Conservation (phyloP, 2,888 invertebrate genomes). For the Physocephala rufipes region DNA sequence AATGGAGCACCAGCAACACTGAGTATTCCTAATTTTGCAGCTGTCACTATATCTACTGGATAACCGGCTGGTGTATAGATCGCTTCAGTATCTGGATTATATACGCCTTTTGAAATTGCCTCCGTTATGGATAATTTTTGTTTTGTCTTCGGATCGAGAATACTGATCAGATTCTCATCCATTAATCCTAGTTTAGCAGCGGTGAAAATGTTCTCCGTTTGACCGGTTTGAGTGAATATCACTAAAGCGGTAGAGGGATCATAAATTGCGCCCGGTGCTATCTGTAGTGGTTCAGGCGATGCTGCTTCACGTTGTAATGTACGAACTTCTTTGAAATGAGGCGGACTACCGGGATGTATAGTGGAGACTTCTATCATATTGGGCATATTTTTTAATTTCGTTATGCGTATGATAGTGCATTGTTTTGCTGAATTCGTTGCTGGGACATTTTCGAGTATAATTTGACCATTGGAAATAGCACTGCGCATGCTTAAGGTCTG, state of each 20-base stretch:
- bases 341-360: slow-evolving; percentile 65
- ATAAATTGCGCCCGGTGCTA: slow-evolving; percentile 78
- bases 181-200: slow-evolving; percentile 82
- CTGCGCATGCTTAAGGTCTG: slow-evolving; percentile 74
- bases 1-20: slow-evolving; percentile 80
- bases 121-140: slow-evolving; percentile 75
- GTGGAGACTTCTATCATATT: slow-evolving; percentile 78
- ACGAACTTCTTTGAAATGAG: slow-evolving; percentile 66
- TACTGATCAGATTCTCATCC: slow-evolving; percentile 73
- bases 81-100: slow-evolving; percentile 77
- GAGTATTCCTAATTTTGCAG: slow-evolving; percentile 80
- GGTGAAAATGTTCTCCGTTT: slow-evolving; percentile 76
- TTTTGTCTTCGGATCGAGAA: slow-evolving; percentile 76
- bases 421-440: slow-evolving; percentile 66
- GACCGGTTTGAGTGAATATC: slow-evolving; percentile 76
- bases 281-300: slow-evolving; percentile 75
- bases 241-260: slow-evolving; percentile 81
- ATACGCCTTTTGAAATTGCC: slow-evolving; percentile 79
- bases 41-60: slow-evolving; percentile 76
- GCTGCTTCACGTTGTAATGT: slow-evolving; percentile 65
- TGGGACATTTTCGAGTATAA: slow-evolving; percentile 71
- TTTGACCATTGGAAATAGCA: slow-evolving; percentile 74
- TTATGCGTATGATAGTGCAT: slow-evolving; percentile 75
- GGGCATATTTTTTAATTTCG: slow-evolving; percentile 75
- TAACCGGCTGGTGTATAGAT: slow-evolving; percentile 75